A percentile compares a stretch with the other conserved stretches of the same genome.
These are phyloP conservation scores for Drosophila nebulosa DNA, from an alignment of 1,140 invertebrate species.

Conservation along the genomic window DNA sequence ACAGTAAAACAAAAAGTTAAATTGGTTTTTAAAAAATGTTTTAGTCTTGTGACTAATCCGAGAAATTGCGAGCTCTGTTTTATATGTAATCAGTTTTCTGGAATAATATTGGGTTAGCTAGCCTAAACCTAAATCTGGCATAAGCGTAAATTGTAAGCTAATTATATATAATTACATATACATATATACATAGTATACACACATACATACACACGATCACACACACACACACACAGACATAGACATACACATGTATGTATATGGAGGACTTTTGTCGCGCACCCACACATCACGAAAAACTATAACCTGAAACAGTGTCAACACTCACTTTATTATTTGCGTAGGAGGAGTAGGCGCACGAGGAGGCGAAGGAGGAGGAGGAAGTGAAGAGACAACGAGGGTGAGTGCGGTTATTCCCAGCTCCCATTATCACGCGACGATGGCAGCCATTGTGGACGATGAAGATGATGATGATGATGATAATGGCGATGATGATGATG, in stretches of 20 bases:
- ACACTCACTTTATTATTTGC: constrained; percentile 28
- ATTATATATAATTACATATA: constrained; percentile 42
- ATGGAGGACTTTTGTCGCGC: background rate
- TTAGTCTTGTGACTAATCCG: background rate
- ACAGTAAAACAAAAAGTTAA: no score
- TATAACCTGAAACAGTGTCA: constrained; percentile 35
- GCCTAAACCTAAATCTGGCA: constrained; percentile 27
- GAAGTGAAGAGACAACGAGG: background rate
- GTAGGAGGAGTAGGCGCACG: background rate
- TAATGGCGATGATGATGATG: constrained; percentile 22
- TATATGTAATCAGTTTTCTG: background rate
- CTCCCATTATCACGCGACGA: constrained; percentile 69
- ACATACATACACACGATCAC: constrained; percentile 16
- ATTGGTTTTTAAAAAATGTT: no score
- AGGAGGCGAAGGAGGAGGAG: background rate
- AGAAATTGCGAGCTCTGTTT: constrained; percentile 12
- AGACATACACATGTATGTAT: background rate
- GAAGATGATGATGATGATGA: constrained; percentile 24
- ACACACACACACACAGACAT: constrained; percentile 12
- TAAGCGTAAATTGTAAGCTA: constrained; percentile 37
- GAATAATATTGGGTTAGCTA: constrained; percentile 11
- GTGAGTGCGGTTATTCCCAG: constrained; percentile 27
- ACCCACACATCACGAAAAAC: background rate
- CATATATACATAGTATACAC: constrained; percentile 47
- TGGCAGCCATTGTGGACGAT: constrained; percentile 62